These are phyloP conservation scores for Gallinago undulata DNA, from an alignment of 2,113 vertebrate genomes.

Conservation along the genomic window DNA sequence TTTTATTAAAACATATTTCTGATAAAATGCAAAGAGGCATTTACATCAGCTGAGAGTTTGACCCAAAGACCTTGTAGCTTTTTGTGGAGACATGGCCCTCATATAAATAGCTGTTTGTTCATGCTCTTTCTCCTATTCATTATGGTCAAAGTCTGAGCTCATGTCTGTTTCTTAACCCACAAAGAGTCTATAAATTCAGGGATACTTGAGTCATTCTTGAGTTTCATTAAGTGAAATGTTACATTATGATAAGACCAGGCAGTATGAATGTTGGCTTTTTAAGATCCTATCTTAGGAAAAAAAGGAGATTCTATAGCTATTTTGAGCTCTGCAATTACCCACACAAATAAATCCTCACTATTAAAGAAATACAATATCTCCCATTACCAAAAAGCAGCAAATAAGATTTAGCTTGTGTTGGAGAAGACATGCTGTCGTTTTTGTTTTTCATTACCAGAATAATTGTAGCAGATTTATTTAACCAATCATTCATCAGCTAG, in stretches of 20 bases:
- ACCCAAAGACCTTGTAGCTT: constrained; percentile 56
- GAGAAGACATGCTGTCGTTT: constrained; percentile 28
- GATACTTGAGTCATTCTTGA: constrained; percentile 58
- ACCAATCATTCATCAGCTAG: constrained; percentile 58
- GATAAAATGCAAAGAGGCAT: constrained; percentile 66
- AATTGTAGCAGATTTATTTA: constrained; percentile 58
- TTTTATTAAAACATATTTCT: constrained; percentile 54
- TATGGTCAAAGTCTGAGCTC: constrained; percentile 76
- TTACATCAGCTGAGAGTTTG: constrained; percentile 62
- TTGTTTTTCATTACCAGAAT: constrained; percentile 61
- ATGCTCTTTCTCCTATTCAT: constrained; percentile 65
- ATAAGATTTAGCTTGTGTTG: constrained; percentile 49
- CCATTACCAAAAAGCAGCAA: constrained; percentile 45
- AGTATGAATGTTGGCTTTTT: constrained; percentile 40
- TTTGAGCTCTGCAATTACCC: constrained; percentile 37
- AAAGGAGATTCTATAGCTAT: constrained; percentile 9
- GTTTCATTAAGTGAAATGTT: constrained; percentile 68
- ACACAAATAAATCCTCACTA: constrained; percentile 47
- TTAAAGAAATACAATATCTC: constrained; percentile 44
- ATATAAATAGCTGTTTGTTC: constrained; percentile 74
- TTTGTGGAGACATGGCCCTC: constrained; percentile 51
- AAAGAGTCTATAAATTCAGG: constrained; percentile 75
- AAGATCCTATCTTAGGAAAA: constrained; percentile 46
- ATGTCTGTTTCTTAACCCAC: constrained; percentile 74
- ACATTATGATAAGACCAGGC: constrained; percentile 46